phyloP scores from a whole-genome alignment of 2,888 invertebrate species.

The Cephus pygmeus region DNA sequence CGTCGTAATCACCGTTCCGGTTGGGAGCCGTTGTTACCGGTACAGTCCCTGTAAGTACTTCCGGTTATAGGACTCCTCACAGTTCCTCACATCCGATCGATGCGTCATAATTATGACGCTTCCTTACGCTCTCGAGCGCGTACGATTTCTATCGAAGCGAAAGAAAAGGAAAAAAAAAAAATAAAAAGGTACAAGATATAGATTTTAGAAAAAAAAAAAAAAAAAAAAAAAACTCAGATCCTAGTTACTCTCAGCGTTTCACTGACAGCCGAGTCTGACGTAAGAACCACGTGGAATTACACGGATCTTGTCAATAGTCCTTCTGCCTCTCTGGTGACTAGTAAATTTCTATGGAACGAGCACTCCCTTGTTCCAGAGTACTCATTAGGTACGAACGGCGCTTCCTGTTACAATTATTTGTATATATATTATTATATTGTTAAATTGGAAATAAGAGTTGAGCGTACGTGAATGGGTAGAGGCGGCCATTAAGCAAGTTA shows the following conservation, averaged over 20 bases:
- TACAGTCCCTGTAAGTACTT: constrained; percentile 10
- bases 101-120: neutral
- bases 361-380: neutral
- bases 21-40: constrained; percentile 2
- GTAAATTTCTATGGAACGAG: neutral
- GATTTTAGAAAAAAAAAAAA: neutral
- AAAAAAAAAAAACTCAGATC: neutral
- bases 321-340: neutral
- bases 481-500: neutral
- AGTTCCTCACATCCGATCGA: neutral
- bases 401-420: too few relatives aligned
- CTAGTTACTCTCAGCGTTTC: too few relatives aligned
- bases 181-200: neutral
- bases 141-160: neutral
- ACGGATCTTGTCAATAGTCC: neutral
- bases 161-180: too few relatives aligned
- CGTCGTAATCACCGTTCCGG: constrained; percentile 23
- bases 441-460: neutral
- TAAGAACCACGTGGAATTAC: neutral
- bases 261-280: neutral
- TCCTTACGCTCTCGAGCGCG: neutral
- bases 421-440: neutral
- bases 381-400: neutral
- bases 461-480: neutral
- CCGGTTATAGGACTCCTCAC: neutral